Percentiles rank a stretch among this genome's conserved stretches.
These are phyloP conservation scores for Orthonychiurus folsomi DNA, from an alignment of 2,888 invertebrate genomes.

Conservation along the genomic window DNA sequence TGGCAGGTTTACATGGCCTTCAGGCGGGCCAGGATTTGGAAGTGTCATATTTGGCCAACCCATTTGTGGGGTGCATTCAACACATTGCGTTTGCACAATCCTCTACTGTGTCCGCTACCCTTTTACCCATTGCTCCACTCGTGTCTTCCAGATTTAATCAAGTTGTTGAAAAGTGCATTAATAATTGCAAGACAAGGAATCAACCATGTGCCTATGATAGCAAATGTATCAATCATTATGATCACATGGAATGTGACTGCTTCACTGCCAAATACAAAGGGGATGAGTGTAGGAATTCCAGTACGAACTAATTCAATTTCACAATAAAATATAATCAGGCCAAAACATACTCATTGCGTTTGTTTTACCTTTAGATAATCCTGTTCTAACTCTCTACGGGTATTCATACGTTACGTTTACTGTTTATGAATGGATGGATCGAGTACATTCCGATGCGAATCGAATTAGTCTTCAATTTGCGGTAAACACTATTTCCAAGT, in stretches of 20 bases:
- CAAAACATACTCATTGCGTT: constrained; percentile 6
- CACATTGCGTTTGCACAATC: constrained; percentile 56
- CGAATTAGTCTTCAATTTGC: constrained; percentile 81
- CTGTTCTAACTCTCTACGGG: constrained; percentile 74
- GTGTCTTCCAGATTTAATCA: constrained; percentile 83
- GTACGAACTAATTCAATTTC: constrained; percentile 52
- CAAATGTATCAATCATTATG: constrained; percentile 83
- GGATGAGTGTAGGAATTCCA: constrained; percentile 80
- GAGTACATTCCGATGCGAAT: constrained; percentile 77
- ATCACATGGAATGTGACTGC: constrained; percentile 80
- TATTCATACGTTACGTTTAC: constrained; percentile 87
- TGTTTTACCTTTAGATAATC: constrained; percentile 58
- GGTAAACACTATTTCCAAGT: constrained; percentile 48
- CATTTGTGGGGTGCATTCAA: constrained; percentile 83
- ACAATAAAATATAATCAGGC: neutral
- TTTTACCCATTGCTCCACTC: constrained; percentile 65
- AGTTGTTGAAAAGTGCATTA: constrained; percentile 77
- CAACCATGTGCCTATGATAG: constrained; percentile 68
- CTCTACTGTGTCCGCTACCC: constrained; percentile 51
- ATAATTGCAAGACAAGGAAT: constrained; percentile 49
- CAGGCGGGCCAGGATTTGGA: constrained; percentile 78
- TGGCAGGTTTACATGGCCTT: no score
- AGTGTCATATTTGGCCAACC: constrained; percentile 84
- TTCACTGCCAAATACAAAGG: constrained; percentile 87
- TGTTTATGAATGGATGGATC: constrained; percentile 85